phyloP scores from a whole-genome alignment of 1,140 invertebrate genomes.

The Danaus plexippus region DNA sequence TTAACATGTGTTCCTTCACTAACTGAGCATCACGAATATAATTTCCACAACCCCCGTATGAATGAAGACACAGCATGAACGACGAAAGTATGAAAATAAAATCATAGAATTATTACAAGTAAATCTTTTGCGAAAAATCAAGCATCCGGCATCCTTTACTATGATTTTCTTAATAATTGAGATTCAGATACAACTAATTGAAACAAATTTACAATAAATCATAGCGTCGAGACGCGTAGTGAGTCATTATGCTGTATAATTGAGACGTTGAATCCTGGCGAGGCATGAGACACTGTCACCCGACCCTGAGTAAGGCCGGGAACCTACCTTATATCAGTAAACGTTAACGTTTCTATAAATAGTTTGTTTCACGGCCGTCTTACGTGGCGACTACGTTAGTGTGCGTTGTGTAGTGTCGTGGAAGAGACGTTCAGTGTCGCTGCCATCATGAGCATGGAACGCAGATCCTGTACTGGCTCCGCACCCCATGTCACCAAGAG shows the following conservation, averaged over 20 bases:
- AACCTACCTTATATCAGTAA: conserved; percentile 8
- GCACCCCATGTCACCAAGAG: conserved; percentile 51
- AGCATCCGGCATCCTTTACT: no score
- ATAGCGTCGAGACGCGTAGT: no score
- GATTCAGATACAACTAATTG: no score
- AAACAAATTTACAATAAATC: no score
- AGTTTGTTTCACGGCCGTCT: conserved; percentile 36
- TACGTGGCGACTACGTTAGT: conserved; percentile 9
- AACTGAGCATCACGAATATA: not conserved
- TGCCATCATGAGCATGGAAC: conserved; percentile 38
- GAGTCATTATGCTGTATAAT: no score
- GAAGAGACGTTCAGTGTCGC: not conserved
- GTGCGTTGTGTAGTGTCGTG: not conserved
- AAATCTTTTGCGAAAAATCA: no score
- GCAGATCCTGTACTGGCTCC: conserved; percentile 36
- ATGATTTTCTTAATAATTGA: no score
- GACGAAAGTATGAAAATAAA: no score
- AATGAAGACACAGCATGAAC: no score
- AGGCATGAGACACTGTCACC: conserved; percentile 9
- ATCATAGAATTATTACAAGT: no score
- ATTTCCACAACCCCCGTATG: no score
- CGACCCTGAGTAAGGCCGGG: conserved; percentile 17
- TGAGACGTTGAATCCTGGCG: conserved; percentile 5
- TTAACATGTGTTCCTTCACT: conserved; percentile 4
- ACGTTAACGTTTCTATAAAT: conserved; percentile 32